Conservation (phyloP, 1,140 invertebrate genomes). For the Drosophila albomicans region DNA sequence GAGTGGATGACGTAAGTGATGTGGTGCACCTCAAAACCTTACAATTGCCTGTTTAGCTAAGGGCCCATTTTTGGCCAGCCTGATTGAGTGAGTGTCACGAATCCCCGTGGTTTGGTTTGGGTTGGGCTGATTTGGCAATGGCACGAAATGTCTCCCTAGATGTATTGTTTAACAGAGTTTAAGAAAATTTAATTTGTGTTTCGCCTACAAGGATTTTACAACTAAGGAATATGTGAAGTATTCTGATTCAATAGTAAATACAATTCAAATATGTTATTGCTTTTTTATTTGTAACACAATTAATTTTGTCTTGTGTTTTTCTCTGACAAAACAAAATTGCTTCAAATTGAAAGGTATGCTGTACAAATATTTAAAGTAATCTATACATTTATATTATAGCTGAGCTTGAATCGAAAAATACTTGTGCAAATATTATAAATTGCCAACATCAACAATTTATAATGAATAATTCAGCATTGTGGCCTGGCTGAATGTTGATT, state of each 20-base stretch:
- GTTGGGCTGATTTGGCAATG: no score
- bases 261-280: background rate
- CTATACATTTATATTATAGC: background rate
- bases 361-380: constrained; percentile 7
- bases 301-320: background rate
- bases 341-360: background rate
- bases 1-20: constrained; percentile 31
- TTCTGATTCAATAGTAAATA: no score
- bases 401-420: constrained; percentile 34
- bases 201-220: no score
- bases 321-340: constrained; percentile 6
- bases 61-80: constrained; percentile 6
- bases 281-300: background rate
- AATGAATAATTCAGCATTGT: constrained; percentile 64
- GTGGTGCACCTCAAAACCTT: constrained; percentile 35
- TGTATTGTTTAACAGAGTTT: no score
- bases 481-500: constrained; percentile 49
- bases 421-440: constrained; percentile 68
- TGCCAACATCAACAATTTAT: constrained; percentile 65
- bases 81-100: constrained; percentile 11
- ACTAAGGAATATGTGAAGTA: no score
- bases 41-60: constrained; percentile 37
- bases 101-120: background rate
- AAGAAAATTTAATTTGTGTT: no score
- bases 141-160: no score